These are phyloP conservation scores for Acanthosepion pharaonis DNA, from an alignment of 2,888 invertebrate species.

Conservation along the genomic window DNA sequence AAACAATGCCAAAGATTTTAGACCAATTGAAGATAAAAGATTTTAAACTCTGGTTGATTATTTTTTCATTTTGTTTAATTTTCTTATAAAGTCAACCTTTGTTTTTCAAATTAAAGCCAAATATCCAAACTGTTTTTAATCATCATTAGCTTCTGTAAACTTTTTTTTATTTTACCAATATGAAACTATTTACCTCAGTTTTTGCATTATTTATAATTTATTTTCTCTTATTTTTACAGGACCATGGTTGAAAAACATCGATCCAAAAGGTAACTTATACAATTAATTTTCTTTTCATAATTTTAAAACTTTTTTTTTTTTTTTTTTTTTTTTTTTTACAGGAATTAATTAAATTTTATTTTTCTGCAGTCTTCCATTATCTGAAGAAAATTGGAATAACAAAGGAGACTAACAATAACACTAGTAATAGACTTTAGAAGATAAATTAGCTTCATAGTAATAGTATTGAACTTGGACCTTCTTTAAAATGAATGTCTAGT, in stretches of 20 bases:
- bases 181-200: background rate
- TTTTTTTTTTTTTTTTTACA: background rate
- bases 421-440: background rate
- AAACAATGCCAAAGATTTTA: no score
- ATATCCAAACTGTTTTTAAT: no score
- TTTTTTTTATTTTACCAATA: background rate
- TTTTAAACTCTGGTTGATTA: no score
- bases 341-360: background rate
- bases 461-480: no score
- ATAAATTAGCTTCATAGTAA: background rate
- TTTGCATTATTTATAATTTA: background rate
- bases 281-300: background rate
- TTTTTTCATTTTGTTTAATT: no score
- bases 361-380: background rate
- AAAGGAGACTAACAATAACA: background rate
- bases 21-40: no score
- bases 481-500: no score
- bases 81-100: no score
- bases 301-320: background rate
- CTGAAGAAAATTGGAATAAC: background rate
- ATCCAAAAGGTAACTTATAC: slow-evolving; percentile 65
- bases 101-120: no score
- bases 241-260: slow-evolving; percentile 68
- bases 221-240: slow-evolving; percentile 56
- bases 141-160: no score